Conservation (phyloP, 2,888 invertebrate genomes). For the Andrena fulva region DNA sequence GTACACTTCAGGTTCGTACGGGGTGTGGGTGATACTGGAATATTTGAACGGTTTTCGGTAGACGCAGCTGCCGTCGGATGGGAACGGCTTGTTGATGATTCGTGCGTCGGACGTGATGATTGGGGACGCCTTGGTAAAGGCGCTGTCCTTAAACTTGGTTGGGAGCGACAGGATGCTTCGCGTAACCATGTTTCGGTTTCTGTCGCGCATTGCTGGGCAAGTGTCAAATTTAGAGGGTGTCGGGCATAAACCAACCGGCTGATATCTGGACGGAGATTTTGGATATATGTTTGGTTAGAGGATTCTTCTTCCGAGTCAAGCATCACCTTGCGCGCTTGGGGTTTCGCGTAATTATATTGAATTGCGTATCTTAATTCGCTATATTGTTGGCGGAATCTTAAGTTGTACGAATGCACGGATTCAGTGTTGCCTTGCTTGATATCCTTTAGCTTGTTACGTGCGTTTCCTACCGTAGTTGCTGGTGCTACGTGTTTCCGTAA, state of each 20-base stretch:
- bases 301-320: background rate
- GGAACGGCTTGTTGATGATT: too few relatives aligned
- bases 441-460: background rate
- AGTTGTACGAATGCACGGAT: slow-evolving; percentile 1
- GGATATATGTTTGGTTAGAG: background rate
- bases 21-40: too few relatives aligned
- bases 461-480: background rate
- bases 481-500: background rate
- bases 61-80: background rate
- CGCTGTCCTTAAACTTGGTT: too few relatives aligned
- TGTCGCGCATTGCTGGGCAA: slow-evolving; percentile 14
- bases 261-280: background rate
- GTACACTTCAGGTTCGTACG: background rate
- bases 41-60: too few relatives aligned
- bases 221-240: background rate
- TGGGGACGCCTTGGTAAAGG: too few relatives aligned
- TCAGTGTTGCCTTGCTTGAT: background rate
- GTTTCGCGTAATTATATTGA: slow-evolving; percentile 5
- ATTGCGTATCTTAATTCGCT: slow-evolving; percentile 6
- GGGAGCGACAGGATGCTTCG: too few relatives aligned
- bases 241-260: background rate
- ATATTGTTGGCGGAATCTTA: background rate
- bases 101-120: too few relatives aligned
- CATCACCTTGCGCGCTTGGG: background rate
- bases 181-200: slow-evolving; percentile 13